Base-by-base conservation (phyloP, 2,888 invertebrate genomes). In the Nomada flava region DNA sequence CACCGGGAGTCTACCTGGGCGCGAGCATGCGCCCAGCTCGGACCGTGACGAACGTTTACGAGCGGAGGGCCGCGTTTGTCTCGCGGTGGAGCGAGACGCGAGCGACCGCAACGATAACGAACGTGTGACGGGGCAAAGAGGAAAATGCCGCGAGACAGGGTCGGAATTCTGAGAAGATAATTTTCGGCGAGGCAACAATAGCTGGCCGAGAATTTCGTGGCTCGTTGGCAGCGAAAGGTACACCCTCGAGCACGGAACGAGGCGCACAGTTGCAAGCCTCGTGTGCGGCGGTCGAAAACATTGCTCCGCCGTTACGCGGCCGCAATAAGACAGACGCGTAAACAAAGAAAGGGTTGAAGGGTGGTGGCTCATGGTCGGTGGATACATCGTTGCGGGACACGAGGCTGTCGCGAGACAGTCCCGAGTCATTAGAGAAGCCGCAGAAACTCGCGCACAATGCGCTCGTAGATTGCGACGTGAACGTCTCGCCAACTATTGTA, bases 261-360 rank as follows among this genome's bases (percentile, higher is more conserved):
- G 55, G 44, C 47, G 50, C 42, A 52, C 71, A 44, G 13, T 18
- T 0, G n/a, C 1, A 5, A n/a, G 29, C 36, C 50, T 29, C 69
- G 78, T 67, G 82, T 74, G 79, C 83, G 84, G 83, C 83, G 76
- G 72, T 76, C 85, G 87, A 89, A 88, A 89, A 87, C 90, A 87
- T 83, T 87, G 88, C 89, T 90, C 88, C 82, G 87, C 89, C 89
- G 90, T 91, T 91, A 90, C 87, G 88, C 86, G 90, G 88, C 85
- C 89, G 86, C 89, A 85, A 89, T 89, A 90, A 90, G 89, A 88
- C 89, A 90, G 90, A 89, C 86, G 87, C 82, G 77, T 83, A 87
- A 90, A 89, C 91, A 88, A 85, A 83, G 88, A 85, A 75, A 59
- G 76, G 79, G 60, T 59, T 26, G 72, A 60, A 13, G 18, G 10